Conservation (phyloP, 2,113 vertebrate genomes). For the Petrocephalus microphthalmus region DNA sequence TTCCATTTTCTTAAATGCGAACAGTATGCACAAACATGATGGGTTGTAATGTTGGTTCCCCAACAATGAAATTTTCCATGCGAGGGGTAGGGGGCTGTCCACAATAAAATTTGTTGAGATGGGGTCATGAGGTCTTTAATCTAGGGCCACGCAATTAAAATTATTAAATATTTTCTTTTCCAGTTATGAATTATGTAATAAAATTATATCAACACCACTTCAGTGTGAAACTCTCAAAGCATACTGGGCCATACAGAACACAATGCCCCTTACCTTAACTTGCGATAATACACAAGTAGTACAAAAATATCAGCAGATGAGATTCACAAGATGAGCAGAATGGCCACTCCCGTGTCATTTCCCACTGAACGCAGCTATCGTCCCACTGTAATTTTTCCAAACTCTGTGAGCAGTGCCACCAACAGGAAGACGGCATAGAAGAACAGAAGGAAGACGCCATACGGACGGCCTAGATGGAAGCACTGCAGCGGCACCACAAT, state of each 20-base stretch:
- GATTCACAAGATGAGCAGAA: background rate
- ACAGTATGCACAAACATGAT: background rate
- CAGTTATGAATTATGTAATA: background rate
- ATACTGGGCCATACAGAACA: background rate
- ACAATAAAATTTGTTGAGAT: background rate
- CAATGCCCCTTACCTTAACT: background rate
- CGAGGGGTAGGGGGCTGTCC: background rate
- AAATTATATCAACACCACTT: background rate
- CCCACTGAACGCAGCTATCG: background rate
- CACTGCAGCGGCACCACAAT: slow-evolving; percentile 70
- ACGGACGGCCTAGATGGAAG: slow-evolving; percentile 69
- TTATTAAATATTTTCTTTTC: background rate
- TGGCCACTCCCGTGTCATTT: background rate
- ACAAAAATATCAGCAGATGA: background rate
- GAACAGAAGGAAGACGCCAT: slow-evolving; percentile 72
- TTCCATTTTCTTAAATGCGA: background rate
- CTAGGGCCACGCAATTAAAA: background rate
- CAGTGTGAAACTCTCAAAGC: background rate
- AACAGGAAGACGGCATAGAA: slow-evolving; percentile 76
- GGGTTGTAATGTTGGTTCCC: background rate
- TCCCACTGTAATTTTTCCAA: slow-evolving; percentile 59
- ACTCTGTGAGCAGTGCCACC: slow-evolving; percentile 83
- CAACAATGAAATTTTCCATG: background rate
- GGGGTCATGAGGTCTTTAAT: background rate
- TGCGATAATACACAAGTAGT: background rate